Percentiles rank a stretch among this genome's conserved stretches.
These are phyloP conservation scores for Helicoverpa armigera DNA, from an alignment of 1,140 invertebrate species.

Conservation along the genomic window DNA sequence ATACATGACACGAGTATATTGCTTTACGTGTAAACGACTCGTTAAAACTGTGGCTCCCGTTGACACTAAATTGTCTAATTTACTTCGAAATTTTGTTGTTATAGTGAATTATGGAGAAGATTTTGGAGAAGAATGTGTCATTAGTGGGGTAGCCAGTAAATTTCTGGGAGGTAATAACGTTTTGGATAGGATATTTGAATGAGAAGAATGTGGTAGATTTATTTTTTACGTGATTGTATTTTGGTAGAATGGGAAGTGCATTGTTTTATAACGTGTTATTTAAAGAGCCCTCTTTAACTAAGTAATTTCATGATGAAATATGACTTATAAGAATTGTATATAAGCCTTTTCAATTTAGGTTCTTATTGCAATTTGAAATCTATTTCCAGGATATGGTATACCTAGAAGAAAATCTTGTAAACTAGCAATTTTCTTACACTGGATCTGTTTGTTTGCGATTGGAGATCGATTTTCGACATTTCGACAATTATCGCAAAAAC, in stretches of 20 bases:
- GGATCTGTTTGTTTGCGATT: no score
- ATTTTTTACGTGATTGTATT: conserved; percentile 19
- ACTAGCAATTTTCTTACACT: no score
- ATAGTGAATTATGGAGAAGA: conserved; percentile 14
- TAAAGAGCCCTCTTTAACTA: background rate
- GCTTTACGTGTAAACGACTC: conserved; percentile 19
- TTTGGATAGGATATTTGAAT: background rate
- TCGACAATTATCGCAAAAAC: no score
- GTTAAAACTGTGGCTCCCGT: conserved; percentile 38
- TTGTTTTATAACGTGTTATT: background rate
- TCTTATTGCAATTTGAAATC: no score
- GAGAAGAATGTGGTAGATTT: conserved; percentile 7
- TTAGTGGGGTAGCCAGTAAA: conserved; percentile 23
- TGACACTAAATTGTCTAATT: conserved; percentile 44
- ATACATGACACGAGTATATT: conserved; percentile 27
- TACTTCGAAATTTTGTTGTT: conserved; percentile 42
- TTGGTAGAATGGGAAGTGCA: background rate
- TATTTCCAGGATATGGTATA: no score
- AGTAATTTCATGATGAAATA: no score
- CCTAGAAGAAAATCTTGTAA: no score
- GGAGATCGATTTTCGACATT: no score
- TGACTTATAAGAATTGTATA: no score
- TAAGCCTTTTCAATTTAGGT: no score
- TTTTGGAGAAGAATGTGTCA: conserved; percentile 19
- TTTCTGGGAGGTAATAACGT: conserved; percentile 16